Evolutionary conservation across 2,113 vertebrate species (phyloP).

Genomic region (Peromyscus californicus): DNA sequence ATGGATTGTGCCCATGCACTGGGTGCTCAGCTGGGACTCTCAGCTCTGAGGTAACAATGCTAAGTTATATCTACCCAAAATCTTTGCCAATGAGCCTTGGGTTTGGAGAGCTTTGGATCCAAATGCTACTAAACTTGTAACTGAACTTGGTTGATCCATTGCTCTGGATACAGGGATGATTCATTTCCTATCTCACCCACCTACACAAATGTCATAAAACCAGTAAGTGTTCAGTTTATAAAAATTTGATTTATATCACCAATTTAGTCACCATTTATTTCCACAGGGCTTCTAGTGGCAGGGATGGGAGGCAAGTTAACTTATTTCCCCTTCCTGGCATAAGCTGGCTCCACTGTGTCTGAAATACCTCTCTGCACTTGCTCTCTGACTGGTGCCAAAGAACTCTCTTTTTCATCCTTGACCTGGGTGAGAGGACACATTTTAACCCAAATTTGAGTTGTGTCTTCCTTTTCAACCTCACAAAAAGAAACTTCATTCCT

Average conservation of each 20-base stretch:
- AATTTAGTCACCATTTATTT: not conserved
- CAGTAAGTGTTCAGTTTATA: not conserved
- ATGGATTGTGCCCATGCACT: slow-evolving; percentile 11
- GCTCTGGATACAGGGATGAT: not conserved
- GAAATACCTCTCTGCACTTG: not conserved
- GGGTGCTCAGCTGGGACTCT: slow-evolving; percentile 3
- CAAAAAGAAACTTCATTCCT: slow-evolving; percentile 25
- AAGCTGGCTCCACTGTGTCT: not conserved
- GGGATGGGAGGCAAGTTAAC: not conserved
- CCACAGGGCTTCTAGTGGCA: not conserved
- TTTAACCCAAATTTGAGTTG: not conserved
- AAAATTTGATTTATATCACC: not conserved
- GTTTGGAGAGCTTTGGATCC: slow-evolving; percentile 2
- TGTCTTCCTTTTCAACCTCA: slow-evolving; percentile 1
- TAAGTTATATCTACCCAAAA: slow-evolving; percentile 7
- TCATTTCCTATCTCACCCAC: slow-evolving; percentile 11
- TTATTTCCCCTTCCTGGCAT: not conserved
- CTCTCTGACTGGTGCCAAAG: not conserved
- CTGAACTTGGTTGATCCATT: not conserved
- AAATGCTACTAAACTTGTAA: not conserved
- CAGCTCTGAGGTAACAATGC: not conserved
- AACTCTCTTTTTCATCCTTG: not conserved
- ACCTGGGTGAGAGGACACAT: not conserved
- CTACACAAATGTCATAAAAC: not conserved
- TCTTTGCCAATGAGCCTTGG: not conserved